phyloP scores from a whole-genome alignment of 35 echinoderm and acorn worm genomes.

The Patiria miniata region DNA sequence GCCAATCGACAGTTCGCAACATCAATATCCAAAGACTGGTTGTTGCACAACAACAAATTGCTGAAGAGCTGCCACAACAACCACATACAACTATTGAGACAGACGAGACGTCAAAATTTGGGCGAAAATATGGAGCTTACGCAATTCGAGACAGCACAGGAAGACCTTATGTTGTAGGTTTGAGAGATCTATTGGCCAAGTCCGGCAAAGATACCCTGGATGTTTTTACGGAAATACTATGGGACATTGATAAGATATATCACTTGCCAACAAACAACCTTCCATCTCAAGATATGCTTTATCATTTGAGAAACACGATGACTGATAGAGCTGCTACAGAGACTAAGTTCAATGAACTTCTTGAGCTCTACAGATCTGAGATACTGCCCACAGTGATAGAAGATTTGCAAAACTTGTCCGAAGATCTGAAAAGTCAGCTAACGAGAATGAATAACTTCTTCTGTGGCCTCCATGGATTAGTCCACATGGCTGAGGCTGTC shows the following conservation, averaged over 20 bases:
- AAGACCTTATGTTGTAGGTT: slow-evolving; percentile 6
- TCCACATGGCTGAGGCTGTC: slow-evolving; percentile 46
- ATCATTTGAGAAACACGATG: slow-evolving; percentile 47
- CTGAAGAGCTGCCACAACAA: slow-evolving; percentile 23
- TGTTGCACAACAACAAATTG: slow-evolving; percentile 34
- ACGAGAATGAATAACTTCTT: slow-evolving; percentile 47
- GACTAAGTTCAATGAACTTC: slow-evolving; percentile 47
- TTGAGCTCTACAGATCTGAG: background rate
- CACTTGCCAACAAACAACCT: background rate
- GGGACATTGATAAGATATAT: slow-evolving; percentile 33
- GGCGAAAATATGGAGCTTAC: slow-evolving; percentile 51
- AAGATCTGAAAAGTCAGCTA: slow-evolving; percentile 16
- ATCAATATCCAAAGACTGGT: slow-evolving; percentile 24
- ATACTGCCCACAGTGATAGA: slow-evolving; percentile 25
- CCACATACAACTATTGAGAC: slow-evolving; percentile 39
- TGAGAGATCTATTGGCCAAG: slow-evolving; percentile 33
- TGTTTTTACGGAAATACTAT: slow-evolving; percentile 39
- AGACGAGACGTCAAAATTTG: slow-evolving; percentile 48
- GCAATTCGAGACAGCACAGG: background rate
- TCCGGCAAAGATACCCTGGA: slow-evolving; percentile 20
- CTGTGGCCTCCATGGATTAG: slow-evolving; percentile 53
- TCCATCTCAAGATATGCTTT: slow-evolving; percentile 6
- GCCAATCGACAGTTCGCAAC: slow-evolving; percentile 6
- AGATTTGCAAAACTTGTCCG: slow-evolving; percentile 1
- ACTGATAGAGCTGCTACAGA: slow-evolving; percentile 37